phyloP scores from a whole-genome alignment of 2,888 invertebrate genomes.

The Cylindroiulus punctatus region DNA sequence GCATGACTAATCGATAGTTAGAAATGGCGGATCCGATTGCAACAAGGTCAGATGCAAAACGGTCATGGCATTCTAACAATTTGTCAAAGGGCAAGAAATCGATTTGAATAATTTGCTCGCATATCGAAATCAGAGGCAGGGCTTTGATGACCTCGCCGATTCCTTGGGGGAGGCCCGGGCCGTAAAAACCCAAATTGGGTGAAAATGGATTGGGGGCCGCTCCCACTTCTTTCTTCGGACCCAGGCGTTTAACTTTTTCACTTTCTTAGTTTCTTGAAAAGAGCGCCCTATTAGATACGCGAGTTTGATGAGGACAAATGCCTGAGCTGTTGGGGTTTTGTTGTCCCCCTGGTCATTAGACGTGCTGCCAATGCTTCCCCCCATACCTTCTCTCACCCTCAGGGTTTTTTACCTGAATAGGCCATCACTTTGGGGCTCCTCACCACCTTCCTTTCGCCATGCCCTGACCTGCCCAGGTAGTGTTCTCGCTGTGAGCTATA shows the following conservation, averaged over 20 bases:
- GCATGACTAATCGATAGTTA: conserved; percentile 36
- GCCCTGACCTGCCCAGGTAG: background rate
- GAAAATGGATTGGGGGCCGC: conserved; percentile 34
- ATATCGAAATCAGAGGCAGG: background rate
- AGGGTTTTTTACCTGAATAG: conserved; percentile 15
- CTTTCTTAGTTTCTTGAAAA: conserved; percentile 12
- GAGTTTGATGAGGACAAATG: conserved; percentile 49
- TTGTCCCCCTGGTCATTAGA: conserved; percentile 49
- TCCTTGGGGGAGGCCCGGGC: background rate
- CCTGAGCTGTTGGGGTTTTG: conserved; percentile 21
- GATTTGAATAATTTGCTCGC: conserved; percentile 43
- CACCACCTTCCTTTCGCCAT: conserved; percentile 15
- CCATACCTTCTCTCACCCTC: conserved; percentile 13
- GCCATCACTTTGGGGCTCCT: conserved; percentile 3
- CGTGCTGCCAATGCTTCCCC: background rate
- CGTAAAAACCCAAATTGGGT: conserved; percentile 11
- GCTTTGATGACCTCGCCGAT: conserved; percentile 38
- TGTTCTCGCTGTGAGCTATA: conserved; percentile 39
- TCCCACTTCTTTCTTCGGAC: background rate
- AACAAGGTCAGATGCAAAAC: background rate
- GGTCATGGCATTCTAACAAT: background rate
- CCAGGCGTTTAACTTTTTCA: conserved; percentile 10
- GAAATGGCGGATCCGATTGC: conserved; percentile 7
- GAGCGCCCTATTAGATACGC: conserved; percentile 50
- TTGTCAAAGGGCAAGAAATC: conserved; percentile 37